Base-by-base conservation (phyloP, 2,113 vertebrate genomes). In the Meriones unguiculatus region DNA sequence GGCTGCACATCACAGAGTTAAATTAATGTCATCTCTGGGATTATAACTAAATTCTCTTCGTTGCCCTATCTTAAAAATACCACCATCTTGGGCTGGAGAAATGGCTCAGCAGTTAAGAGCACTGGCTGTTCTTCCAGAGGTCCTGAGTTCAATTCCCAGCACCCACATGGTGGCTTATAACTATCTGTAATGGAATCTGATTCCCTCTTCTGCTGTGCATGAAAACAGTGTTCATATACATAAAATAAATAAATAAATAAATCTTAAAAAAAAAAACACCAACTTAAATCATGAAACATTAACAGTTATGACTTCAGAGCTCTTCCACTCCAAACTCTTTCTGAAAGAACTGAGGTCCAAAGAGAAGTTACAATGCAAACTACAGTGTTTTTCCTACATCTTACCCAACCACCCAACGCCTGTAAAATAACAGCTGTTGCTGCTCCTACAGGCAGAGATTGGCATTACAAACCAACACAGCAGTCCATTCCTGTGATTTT, bases 371-470 rank as follows among this genome's bases (percentile, higher is more conserved):
- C 24, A 87, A 41, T 30, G 52, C 82, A 41, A 92, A 70, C 15
- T 57, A 22, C 50, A 25, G 4, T 46, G 46, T 46, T 46, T 46
- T 46, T 15, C 57, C 15, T 57, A 78, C 52, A 80, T 67, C 22
- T 17, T 41, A 59, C 82, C 64, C 32, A 89, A 78, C 81, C 15
- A 85, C 41, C 72, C 64, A 62, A 90, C n/a, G 28, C 14, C 24
- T 15, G 50, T 76, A 59, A 94, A 88, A 57, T 78, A 70, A 28
- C 35, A 35, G 75, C 24, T n/a, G 35, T 5, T 95, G 57, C 90
- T 96, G 75, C 94, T 76, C 84, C 95, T 95, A 85, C 92, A 90
- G 96, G 94, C 75, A n/a, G 52, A 90, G 3, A 2, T 81, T 41
- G 52, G 80, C 17, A 95, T 32, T 67, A 41, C 54, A 93, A 46